Conservation (phyloP, 2,113 vertebrate genomes). For the Hyla sarda region DNA sequence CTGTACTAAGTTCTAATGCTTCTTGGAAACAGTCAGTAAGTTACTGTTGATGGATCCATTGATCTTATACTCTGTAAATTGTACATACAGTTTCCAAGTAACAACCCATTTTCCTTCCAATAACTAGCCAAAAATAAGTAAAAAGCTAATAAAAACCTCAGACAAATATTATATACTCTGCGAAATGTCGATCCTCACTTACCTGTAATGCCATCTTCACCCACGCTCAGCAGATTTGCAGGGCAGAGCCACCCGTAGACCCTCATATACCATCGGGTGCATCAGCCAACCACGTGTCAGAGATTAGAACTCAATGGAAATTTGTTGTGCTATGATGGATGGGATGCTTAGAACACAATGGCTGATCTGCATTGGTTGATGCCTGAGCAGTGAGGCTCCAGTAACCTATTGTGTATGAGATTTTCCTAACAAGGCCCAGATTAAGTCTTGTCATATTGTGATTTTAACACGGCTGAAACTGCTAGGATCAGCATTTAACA, state of each 20-base stretch:
- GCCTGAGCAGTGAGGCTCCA: not conserved
- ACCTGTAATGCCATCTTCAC: conserved; percentile 41
- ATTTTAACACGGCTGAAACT: not conserved
- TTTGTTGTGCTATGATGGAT: not conserved
- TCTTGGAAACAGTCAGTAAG: not conserved
- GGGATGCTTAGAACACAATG: not conserved
- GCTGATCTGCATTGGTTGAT: not conserved
- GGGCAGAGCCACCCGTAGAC: not conserved
- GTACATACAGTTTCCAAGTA: not conserved
- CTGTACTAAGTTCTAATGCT: not conserved
- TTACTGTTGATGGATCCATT: not conserved
- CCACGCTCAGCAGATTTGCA: conserved; percentile 6
- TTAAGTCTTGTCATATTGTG: conserved; percentile 31
- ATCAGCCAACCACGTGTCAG: not conserved
- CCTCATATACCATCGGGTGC: conserved; percentile 46
- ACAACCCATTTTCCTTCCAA: not conserved
- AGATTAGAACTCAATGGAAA: conserved; percentile 38
- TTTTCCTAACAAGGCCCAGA: conserved; percentile 3
- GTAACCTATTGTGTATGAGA: conserved; percentile 22
- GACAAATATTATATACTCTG: no score
- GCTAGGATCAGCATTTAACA: conserved; percentile 22
- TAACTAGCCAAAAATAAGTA: not conserved
- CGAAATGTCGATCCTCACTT: not conserved
- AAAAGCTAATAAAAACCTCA: no score
- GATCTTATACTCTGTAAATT: not conserved